Evolutionary conservation across 2,888 invertebrate species (phyloP).

Genomic region (Caenorhabditis zanzibari): DNA sequence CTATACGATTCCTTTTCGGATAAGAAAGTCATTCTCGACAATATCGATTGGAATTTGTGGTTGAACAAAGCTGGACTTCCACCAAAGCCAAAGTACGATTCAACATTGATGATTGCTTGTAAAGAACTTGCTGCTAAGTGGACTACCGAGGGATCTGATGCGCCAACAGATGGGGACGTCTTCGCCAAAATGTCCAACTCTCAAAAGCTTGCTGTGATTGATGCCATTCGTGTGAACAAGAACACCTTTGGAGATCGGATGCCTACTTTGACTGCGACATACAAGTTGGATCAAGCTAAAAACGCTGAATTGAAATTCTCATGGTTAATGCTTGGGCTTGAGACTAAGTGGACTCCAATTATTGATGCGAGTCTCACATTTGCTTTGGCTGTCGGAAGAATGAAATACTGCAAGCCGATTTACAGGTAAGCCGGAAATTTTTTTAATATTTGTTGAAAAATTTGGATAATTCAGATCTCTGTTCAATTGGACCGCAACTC

Average conservation of each 20-base stretch:
- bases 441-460: too few relatives aligned
- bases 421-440: conserved; percentile 87
- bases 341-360: conserved; percentile 88
- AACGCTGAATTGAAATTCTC: conserved; percentile 83
- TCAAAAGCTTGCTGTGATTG: conserved; percentile 67
- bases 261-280: conserved; percentile 61
- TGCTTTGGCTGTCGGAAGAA: conserved; percentile 91
- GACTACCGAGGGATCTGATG: conserved; percentile 46
- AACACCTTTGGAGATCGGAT: conserved; percentile 52
- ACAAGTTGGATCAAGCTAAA: conserved; percentile 67
- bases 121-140: conserved; percentile 65
- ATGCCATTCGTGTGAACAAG: conserved; percentile 62
- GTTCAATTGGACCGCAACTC: conserved; percentile 77
- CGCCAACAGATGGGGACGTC: conserved; percentile 41
- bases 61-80: conserved; percentile 92
- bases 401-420: conserved; percentile 93
- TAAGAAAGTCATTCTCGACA: conserved; percentile 85
- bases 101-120: conserved; percentile 69
- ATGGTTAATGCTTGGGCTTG: conserved; percentile 90
- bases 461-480: conserved; percentile 75
- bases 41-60: conserved; percentile 93
- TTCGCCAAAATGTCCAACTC: conserved; percentile 59
- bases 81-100: conserved; percentile 88
- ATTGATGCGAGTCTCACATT: conserved; percentile 89
- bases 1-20: conserved; percentile 88